Conservation (phyloP, 2,797 vertebrate genomes). For the Ispidina lecontei region DNA sequence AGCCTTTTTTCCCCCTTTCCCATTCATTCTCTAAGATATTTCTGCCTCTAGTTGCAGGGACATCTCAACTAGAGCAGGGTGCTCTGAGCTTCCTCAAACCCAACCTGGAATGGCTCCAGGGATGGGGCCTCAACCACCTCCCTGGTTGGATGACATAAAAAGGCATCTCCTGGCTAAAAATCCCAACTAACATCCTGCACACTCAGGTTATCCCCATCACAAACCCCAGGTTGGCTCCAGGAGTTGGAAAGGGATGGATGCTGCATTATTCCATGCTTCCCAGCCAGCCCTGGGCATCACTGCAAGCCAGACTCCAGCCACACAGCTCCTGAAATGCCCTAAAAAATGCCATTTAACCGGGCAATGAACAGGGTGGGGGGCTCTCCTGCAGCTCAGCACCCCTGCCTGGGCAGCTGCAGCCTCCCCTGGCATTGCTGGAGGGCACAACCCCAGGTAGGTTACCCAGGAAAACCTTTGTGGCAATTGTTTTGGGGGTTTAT, state of each 20-base stretch:
- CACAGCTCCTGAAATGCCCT: not conserved
- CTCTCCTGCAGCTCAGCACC: not conserved
- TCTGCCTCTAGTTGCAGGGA: not conserved
- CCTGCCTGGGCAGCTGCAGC: not conserved
- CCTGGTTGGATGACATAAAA: not conserved
- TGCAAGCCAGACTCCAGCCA: not conserved
- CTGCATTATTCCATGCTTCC: not conserved
- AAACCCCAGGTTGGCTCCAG: not conserved
- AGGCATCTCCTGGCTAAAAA: not conserved
- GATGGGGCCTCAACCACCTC: too few species aligned
- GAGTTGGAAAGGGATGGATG: not conserved
- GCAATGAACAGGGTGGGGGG: accelerated
- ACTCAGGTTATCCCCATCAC: not conserved
- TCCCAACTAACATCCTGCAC: not conserved
- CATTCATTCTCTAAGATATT: not conserved
- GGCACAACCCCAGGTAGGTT: not conserved
- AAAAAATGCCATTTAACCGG: accelerated
- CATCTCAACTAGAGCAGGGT: too few species aligned
- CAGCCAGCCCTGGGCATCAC: not conserved
- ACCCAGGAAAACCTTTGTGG: not conserved
- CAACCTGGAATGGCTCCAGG: too few species aligned
- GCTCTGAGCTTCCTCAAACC: too few species aligned
- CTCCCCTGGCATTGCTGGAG: not conserved
- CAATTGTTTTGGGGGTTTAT: not conserved
- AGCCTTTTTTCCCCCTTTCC: not conserved